phyloP scores from a whole-genome alignment of 2,113 vertebrate genomes.

The Trachemys scripta region DNA sequence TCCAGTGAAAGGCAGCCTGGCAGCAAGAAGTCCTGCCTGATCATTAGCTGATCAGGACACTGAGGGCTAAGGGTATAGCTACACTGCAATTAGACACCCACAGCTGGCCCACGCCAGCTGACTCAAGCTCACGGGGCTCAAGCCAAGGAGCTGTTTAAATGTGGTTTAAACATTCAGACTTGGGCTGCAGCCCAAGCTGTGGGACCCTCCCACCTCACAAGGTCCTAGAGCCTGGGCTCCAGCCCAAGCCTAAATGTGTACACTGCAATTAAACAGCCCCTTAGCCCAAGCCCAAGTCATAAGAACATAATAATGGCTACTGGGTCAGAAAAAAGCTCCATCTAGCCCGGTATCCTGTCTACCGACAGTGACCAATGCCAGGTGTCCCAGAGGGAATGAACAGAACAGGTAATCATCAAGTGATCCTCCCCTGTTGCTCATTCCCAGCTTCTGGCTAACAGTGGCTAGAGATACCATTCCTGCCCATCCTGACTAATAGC shows the following conservation, averaged over 20 bases:
- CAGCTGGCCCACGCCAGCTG: not conserved
- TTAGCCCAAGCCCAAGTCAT: not conserved
- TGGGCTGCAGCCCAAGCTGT: not conserved
- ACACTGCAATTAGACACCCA: too few relatives aligned
- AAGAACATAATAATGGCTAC: too few relatives aligned
- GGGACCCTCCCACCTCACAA: not conserved
- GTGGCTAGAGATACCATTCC: too few relatives aligned
- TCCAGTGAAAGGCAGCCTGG: not conserved
- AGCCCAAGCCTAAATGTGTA: not conserved
- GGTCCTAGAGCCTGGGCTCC: not conserved
- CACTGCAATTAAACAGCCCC: not conserved
- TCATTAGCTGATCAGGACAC: not conserved
- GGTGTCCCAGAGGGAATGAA: too few relatives aligned
- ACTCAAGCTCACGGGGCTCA: not conserved
- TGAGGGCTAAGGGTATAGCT: not conserved
- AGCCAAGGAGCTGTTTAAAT: not conserved
- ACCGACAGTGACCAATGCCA: too few relatives aligned
- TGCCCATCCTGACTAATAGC: too few relatives aligned
- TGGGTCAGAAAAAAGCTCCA: too few relatives aligned
- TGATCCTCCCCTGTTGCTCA: too few relatives aligned
- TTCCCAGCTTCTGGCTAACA: too few relatives aligned
- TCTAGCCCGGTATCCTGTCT: too few relatives aligned
- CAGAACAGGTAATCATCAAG: too few relatives aligned
- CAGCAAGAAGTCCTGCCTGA: not conserved
- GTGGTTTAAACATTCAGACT: not conserved